phyloP scores from a whole-genome alignment of 1,140 invertebrate species.

The Ectropis grisescens region DNA sequence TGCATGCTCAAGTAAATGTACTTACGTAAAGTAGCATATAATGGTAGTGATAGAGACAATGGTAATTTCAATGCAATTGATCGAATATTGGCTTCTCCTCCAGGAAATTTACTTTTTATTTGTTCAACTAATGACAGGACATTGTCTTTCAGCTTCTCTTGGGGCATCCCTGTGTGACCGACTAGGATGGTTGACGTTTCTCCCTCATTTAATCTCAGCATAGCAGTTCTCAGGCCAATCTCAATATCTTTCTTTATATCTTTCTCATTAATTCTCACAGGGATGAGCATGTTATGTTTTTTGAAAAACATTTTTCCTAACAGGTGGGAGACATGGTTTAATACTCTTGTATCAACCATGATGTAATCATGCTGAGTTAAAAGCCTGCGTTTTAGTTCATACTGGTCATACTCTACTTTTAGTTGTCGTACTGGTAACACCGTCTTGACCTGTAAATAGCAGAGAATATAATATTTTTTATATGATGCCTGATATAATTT shows the following conservation, averaged over 20 bases:
- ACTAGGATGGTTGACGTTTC: constrained; percentile 70
- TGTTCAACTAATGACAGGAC: constrained; percentile 63
- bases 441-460: constrained; percentile 45
- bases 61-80: constrained; percentile 71
- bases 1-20: no score
- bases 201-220: constrained; percentile 69
- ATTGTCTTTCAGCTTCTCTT: constrained; percentile 71
- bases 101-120: constrained; percentile 72
- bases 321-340: constrained; percentile 72
- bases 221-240: constrained; percentile 71
- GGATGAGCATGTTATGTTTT: constrained; percentile 73
- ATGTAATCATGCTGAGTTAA: constrained; percentile 75
- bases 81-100: constrained; percentile 75
- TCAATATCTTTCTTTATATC: constrained; percentile 73
- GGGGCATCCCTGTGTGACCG: constrained; percentile 71
- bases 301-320: constrained; percentile 74
- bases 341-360: constrained; percentile 74
- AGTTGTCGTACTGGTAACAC: constrained; percentile 73
- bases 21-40: constrained; percentile 76
- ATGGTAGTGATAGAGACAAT: constrained; percentile 69
- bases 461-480: constrained; percentile 4
- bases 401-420: constrained; percentile 76
- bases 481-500: no score
- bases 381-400: constrained; percentile 74
- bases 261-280: constrained; percentile 68